Conservation (phyloP, 2,113 vertebrate genomes). For the Gorsachius goisagi region DNA sequence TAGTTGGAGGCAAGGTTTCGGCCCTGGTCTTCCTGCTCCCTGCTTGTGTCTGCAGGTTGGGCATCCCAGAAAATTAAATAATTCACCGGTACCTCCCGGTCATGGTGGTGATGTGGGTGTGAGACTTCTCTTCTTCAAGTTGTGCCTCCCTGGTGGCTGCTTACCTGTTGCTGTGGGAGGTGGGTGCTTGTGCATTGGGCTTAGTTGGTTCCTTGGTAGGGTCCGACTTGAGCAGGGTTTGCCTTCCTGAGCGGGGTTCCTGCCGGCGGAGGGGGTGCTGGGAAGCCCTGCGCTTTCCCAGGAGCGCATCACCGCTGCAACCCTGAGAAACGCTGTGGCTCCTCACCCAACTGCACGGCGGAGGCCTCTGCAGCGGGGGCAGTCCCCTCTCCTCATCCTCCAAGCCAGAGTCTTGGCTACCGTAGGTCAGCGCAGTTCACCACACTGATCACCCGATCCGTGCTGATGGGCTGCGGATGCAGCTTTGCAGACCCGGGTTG, state of each 20-base stretch:
- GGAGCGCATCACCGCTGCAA: rapidly evolving
- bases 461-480: rapidly evolving
- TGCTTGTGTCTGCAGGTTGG: background rate
- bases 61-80: background rate
- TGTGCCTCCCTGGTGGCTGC: no score
- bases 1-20: background rate
- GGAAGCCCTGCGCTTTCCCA: background rate
- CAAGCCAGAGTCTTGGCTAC: rapidly evolving
- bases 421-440: rapidly evolving
- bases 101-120: rapidly evolving
- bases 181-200: background rate
- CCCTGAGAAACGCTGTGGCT: background rate
- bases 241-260: background rate
- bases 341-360: rapidly evolving
- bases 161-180: background rate
- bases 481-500: rapidly evolving
- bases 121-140: background rate
- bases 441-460: rapidly evolving
- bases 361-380: rapidly evolving
- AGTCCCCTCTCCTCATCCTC: background rate
- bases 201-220: no score
- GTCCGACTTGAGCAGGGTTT: background rate
- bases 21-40: background rate
- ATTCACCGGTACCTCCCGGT: background rate
- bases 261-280: background rate